Percentiles rank a stretch among this genome's conserved stretches.
Conservation (phyloP, 1,140 invertebrate species). For the Lordiphosa clarofinis region DNA sequence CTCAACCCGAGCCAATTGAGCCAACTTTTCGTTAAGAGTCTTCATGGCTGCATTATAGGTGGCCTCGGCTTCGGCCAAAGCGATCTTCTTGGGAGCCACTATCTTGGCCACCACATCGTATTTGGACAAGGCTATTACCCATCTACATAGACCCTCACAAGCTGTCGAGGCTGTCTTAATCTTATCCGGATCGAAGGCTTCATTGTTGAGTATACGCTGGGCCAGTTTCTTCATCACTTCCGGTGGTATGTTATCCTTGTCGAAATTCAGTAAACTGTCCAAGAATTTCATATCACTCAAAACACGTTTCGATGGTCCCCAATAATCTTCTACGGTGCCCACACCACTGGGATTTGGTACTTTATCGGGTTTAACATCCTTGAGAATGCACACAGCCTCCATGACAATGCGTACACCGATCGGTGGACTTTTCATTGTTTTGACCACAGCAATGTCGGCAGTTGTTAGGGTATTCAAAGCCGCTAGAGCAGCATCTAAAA, state of each 20-base stretch:
- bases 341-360: constrained; percentile 87
- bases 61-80: constrained; percentile 88
- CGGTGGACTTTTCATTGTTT: constrained; percentile 98
- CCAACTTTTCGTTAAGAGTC: constrained; percentile 87
- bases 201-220: constrained; percentile 89
- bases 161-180: constrained; percentile 89
- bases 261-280: constrained; percentile 90
- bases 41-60: constrained; percentile 85
- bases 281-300: constrained; percentile 95
- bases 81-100: constrained; percentile 91
- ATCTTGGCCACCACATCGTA: constrained; percentile 96
- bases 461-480: constrained; percentile 95
- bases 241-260: constrained; percentile 95
- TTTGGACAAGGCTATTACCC: constrained; percentile 95
- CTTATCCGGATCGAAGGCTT: constrained; percentile 95
- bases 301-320: constrained; percentile 94
- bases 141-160: constrained; percentile 91
- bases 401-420: constrained; percentile 95
- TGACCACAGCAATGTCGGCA: constrained; percentile 95
- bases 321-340: constrained; percentile 91
- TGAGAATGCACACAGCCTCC: constrained; percentile 97
- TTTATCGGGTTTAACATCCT: constrained; percentile 82
- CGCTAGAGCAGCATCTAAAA: constrained; percentile 92
- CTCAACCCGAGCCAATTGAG: constrained; percentile 85
- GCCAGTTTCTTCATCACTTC: constrained; percentile 91